These are phyloP conservation scores for Protobothrops mucrosquamatus DNA, from an alignment of 2,113 vertebrate genomes.

Conservation along the genomic window DNA sequence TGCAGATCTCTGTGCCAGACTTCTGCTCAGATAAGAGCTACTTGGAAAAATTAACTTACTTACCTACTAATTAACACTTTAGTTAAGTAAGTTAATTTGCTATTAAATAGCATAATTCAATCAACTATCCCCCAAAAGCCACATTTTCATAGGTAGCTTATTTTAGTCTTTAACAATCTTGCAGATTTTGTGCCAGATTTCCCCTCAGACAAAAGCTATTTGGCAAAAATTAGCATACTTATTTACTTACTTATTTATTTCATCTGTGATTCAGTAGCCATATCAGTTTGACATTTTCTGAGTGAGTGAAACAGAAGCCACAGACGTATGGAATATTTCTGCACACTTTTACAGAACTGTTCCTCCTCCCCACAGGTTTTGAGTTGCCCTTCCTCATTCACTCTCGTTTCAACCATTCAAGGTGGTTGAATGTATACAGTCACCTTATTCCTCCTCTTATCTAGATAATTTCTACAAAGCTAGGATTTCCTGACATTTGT, in stretches of 20 bases:
- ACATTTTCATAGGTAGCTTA: background rate
- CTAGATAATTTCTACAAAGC: background rate
- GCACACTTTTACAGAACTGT: background rate
- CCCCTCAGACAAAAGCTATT: background rate
- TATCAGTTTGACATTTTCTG: background rate
- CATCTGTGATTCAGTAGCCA: background rate
- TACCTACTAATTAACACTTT: no score
- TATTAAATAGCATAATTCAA: background rate
- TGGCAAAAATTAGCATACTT: background rate
- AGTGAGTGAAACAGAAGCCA: background rate
- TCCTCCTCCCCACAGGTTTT: background rate
- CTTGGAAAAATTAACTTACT: background rate
- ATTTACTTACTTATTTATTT: background rate
- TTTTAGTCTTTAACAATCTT: background rate
- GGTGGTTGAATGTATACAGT: background rate
- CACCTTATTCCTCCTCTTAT: background rate
- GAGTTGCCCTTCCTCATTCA: background rate
- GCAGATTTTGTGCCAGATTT: background rate
- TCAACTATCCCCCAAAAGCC: background rate
- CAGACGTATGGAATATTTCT: background rate
- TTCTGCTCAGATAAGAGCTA: background rate
- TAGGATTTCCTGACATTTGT: background rate
- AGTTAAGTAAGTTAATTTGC: no score
- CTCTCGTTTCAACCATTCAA: background rate
- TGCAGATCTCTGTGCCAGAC: background rate